Percentiles rank a stretch among this genome's conserved stretches.
phyloP scores from a whole-genome alignment of 2,888 invertebrate species.

The Odiellus spinosus region DNA sequence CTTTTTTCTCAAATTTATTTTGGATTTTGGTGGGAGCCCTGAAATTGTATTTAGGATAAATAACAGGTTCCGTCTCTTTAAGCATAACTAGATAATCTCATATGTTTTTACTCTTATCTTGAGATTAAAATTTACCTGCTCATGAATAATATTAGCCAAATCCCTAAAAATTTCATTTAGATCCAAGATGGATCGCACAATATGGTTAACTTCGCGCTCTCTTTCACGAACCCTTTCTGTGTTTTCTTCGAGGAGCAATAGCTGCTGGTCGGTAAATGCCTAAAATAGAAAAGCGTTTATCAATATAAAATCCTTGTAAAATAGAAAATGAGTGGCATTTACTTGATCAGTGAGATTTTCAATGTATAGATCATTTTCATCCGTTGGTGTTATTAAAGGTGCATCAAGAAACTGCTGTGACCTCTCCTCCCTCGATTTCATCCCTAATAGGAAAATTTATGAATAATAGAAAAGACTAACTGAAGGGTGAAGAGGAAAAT shows the following conservation, averaged over 20 bases:
- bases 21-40: too few relatives aligned
- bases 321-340: neutral
- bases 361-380: constrained; percentile 25
- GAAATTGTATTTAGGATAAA: too few relatives aligned
- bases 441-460: constrained; percentile 39
- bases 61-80: too few relatives aligned
- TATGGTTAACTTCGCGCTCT: constrained; percentile 75
- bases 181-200: constrained; percentile 82
- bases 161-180: constrained; percentile 85
- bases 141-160: constrained; percentile 41
- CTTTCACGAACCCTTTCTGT: constrained; percentile 38
- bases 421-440: constrained; percentile 77
- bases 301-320: neutral
- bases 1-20: too few relatives aligned
- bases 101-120: too few relatives aligned
- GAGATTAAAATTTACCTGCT: constrained; percentile 35
- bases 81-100: too few relatives aligned
- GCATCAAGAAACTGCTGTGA: constrained; percentile 74
- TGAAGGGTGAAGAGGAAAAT: too few relatives aligned
- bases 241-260: constrained; percentile 68
- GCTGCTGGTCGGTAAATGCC: constrained; percentile 40
- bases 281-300: constrained; percentile 20
- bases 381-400: constrained; percentile 26
- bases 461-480: too few relatives aligned
- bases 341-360: too few relatives aligned